Evolutionary conservation across 1,140 invertebrate species (phyloP), one percentile per base, ranked within the genome.

Genomic region (Anadara kagoshimensis): DNA sequence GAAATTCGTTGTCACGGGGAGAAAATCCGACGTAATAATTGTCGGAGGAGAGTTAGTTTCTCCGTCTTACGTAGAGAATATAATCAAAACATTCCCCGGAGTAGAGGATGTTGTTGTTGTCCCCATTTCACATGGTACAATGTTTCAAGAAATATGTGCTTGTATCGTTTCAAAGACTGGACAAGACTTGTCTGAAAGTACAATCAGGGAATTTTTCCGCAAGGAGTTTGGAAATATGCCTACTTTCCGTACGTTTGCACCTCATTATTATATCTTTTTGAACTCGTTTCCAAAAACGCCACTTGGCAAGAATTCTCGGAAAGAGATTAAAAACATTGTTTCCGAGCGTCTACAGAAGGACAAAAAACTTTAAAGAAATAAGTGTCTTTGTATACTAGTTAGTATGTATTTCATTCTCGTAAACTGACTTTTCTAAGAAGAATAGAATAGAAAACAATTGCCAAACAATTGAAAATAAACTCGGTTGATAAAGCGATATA

Each of bases 21-120:
- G 74, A 22, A 22, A 14, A 5, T 71, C 68, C 8, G 74, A 76
- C 36, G 58, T 63, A 36, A 71, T 71, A 4, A 45, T 65, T 20
- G 24, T 43, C 16, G 47, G 45, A 26, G 71, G 36, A 20, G 36
- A 56, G 14, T 45, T 24, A 22, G 44, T 76, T 18, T 56, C 62
- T 14, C 69, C 74, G 14, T 36, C 56, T 20, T 54, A 54, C 18
- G 24, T 66, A 16, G 69, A 72, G 41, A 49, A 53, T 4, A 10
- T 12, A 16, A 56, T 75, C 26, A 49, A 26, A 16, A 20, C 7
- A 29, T 41, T 44, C 8, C 54, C 69, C 24, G 41, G 16, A 16
- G 56, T 72, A 14, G 29, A 29, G 18, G 74, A 67, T 8, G 69
- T 73, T 16, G 57, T 61, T 45, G 62, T 66, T 5, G 51, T 69